Evolutionary conservation across 2,113 vertebrate species (phyloP), one percentile per base, ranked within the genome.

Genomic region (Peromyscus polionotus): DNA sequence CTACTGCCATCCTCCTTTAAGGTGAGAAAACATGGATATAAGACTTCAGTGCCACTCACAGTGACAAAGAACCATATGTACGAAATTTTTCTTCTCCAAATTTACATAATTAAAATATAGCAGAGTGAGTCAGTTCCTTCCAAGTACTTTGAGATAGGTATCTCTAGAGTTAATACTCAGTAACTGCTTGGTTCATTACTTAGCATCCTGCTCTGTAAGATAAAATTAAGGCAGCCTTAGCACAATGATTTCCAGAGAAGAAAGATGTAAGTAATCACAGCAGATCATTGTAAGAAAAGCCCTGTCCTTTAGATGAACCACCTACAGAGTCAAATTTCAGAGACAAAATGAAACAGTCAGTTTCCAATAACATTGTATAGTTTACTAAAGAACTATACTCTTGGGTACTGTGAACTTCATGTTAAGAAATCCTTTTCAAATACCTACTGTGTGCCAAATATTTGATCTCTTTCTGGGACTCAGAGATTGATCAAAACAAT

Each of bases 361-460:
- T 75, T 72, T 68, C 33, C 68, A 95, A 67, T 14, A 28, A n/a
- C 11, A 67, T 39, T 33, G 70, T 87, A 11, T n/a, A 20, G 57
- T 63, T 77, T 63, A 70, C 70, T 76, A 39, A 92, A 19, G 28
- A 93, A 75, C 19, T 54, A 6, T 63, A 36, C 93, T 88, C 73
- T 86, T 83, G 31, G 63, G 86, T 42, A 51, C 63, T 57, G 9
- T 45, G 28, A 95, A 89, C 36, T 90, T 95, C 48, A 68, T 81
- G 75, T 91, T 36, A 92, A 51, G 45, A 79, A 83, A 63, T 39
- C 57, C 68, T 45, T 76, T 76, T 65, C 86, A 88, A 91, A 75
- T 61, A 72, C 54, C 54, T 90, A 83, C 28, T 31, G 2, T 51
- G 20, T 92, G 33, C 48, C 93, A 95, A 91, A 31, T 7, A 72